A percentile compares a stretch with the other conserved stretches of the same genome.
Evolutionary conservation across 2,113 vertebrate genomes (phyloP).

Genomic region (Platysternon megacephalum): DNA sequence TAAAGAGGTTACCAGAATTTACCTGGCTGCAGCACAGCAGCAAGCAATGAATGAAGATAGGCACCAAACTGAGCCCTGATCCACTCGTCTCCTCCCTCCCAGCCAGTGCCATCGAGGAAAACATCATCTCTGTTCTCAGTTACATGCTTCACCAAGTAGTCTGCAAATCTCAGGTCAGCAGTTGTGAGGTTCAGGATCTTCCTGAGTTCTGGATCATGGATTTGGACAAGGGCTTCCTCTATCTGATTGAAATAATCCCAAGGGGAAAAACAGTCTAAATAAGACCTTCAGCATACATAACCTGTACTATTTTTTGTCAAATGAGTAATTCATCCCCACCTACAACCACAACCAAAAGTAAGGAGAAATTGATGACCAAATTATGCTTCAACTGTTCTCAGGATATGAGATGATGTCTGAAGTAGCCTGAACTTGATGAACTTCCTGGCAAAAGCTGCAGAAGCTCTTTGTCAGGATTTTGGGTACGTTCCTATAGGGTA

Average conservation of each 20-base stretch:
- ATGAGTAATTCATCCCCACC: background rate
- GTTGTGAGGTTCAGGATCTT: conserved; percentile 91
- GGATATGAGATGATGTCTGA: background rate
- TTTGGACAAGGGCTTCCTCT: conserved; percentile 90
- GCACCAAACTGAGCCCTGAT: conserved; percentile 95
- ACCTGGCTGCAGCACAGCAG: conserved; percentile 91
- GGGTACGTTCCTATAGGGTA: background rate
- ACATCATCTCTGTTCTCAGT: conserved; percentile 95
- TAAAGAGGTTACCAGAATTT: background rate
- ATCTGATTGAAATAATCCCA: conserved; percentile 80
- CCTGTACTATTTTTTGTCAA: background rate
- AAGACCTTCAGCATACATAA: background rate
- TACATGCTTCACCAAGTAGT: conserved; percentile 94
- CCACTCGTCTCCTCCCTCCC: conserved; percentile 99
- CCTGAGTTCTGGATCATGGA: conserved; percentile 93
- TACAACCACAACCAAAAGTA: background rate
- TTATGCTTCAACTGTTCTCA: background rate
- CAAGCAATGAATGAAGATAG: conserved; percentile 92
- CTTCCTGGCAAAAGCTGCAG: background rate
- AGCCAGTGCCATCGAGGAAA: conserved; percentile 97
- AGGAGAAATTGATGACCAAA: background rate
- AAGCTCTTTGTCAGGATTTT: background rate
- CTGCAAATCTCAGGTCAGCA: conserved; percentile 94
- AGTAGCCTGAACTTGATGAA: rapidly evolving
- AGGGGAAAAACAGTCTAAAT: background rate